These are phyloP conservation scores for Pseudomyrmex gracilis DNA, from an alignment of 1,140 invertebrate genomes.

Conservation along the genomic window DNA sequence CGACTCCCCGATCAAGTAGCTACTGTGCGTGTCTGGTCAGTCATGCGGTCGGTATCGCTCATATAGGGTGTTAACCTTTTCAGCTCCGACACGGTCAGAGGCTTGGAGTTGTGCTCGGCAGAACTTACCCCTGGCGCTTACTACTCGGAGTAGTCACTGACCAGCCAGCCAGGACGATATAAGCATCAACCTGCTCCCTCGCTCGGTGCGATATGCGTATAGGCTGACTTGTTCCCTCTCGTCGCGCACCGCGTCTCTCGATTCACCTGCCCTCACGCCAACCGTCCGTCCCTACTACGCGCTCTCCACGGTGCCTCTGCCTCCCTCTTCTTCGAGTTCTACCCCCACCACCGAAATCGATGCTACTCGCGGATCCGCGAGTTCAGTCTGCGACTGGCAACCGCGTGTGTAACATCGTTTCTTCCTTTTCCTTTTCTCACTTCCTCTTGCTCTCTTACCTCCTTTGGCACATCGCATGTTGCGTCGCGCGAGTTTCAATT, in stretches of 20 bases:
- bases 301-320: conserved; percentile 40
- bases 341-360: conserved; percentile 76
- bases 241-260: conserved; percentile 56
- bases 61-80: conserved; percentile 9
- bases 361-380: conserved; percentile 76
- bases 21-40: conserved; percentile 17
- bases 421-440: conserved; percentile 18
- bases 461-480: conserved; percentile 10
- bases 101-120: conserved; percentile 1
- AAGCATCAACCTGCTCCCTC: conserved; percentile 24
- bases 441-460: neutral
- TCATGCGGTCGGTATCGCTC: conserved; percentile 11
- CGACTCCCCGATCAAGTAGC: neutral
- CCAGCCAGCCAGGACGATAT: conserved; percentile 36
- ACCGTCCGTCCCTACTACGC: conserved; percentile 63
- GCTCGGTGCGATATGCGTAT: conserved; percentile 44
- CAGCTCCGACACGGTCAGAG: neutral
- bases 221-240: conserved; percentile 68
- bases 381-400: conserved; percentile 78
- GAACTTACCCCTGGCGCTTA: conserved; percentile 7
- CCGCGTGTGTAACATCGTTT: conserved; percentile 72
- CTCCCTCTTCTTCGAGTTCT: conserved; percentile 56
- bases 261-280: conserved; percentile 59
- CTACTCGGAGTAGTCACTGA: conserved; percentile 29
- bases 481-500: conserved; percentile 14